phyloP scores from a whole-genome alignment of 2,888 invertebrate genomes.

The Melanchra persicariae region DNA sequence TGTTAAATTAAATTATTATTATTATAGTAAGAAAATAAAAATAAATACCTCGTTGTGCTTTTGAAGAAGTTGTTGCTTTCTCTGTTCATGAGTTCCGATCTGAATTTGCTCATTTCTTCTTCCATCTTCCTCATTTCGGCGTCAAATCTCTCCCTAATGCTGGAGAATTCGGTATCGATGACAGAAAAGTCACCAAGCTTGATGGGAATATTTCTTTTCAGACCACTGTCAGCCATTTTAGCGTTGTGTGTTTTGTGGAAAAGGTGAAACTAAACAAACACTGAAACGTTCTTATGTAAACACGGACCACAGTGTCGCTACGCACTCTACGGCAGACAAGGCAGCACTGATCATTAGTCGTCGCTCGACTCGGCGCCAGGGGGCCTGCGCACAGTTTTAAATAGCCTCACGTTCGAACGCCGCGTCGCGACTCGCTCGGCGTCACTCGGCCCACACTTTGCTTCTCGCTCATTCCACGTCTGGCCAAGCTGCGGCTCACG shows the following conservation, averaged over 20 bases:
- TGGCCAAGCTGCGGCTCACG: slow-evolving; percentile 64
- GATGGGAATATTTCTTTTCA: slow-evolving; percentile 97
- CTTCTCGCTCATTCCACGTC: slow-evolving; percentile 90
- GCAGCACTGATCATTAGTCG: slow-evolving; percentile 90
- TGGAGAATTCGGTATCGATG: slow-evolving; percentile 98
- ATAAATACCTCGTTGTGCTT: slow-evolving; percentile 95
- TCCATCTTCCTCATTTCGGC: slow-evolving; percentile 99
- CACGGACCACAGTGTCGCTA: slow-evolving; percentile 85
- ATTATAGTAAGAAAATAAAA: slow-evolving; percentile 46
- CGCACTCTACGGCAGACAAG: slow-evolving; percentile 86
- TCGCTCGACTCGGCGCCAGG: slow-evolving; percentile 87
- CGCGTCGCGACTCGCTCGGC: slow-evolving; percentile 81
- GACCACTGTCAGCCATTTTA: slow-evolving; percentile 95
- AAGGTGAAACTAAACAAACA: slow-evolving; percentile 89
- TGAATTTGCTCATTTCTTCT: slow-evolving; percentile 99
- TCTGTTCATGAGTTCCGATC: slow-evolving; percentile 97
- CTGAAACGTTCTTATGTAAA: slow-evolving; percentile 87
- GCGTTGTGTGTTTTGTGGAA: slow-evolving; percentile 77
- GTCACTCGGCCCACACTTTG: slow-evolving; percentile 88
- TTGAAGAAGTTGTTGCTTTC: slow-evolving; percentile 98
- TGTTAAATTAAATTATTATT: slow-evolving; percentile 28
- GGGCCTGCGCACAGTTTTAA: slow-evolving; percentile 91
- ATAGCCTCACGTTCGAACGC: slow-evolving; percentile 89
- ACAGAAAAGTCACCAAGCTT: slow-evolving; percentile 98
- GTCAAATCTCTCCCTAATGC: slow-evolving; percentile 98